Evolutionary conservation across 2,797 vertebrate genomes (phyloP).

Genomic region (Tokudaia muenninki): DNA sequence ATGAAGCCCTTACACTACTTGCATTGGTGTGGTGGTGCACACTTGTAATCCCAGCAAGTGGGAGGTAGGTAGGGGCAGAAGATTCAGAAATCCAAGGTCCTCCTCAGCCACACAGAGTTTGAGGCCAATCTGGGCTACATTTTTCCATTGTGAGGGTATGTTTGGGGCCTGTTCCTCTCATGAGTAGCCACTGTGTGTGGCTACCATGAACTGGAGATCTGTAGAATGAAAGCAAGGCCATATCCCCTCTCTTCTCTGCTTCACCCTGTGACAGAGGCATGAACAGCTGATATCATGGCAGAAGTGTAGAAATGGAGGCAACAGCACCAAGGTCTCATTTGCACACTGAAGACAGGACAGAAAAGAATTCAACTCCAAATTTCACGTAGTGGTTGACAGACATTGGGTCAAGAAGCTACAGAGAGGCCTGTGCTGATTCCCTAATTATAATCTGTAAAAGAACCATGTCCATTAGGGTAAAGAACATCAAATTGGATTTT

Average conservation of each 20-base stretch:
- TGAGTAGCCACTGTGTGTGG: no score
- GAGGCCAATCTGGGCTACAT: neutral
- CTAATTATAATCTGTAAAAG: slow-evolving; percentile 16
- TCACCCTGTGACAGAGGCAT: neutral
- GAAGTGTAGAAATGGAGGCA: neutral
- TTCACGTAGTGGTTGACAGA: neutral
- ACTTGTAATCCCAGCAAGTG: neutral
- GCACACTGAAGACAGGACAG: neutral
- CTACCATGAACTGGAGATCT: rapidly evolving
- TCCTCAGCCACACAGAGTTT: neutral
- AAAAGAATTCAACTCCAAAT: neutral
- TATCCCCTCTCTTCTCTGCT: neutral
- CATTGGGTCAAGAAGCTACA: neutral
- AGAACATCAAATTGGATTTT: slow-evolving; percentile 42
- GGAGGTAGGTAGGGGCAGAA: neutral
- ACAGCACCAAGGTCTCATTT: neutral
- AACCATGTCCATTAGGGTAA: slow-evolving; percentile 2
- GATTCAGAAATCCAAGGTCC: neutral
- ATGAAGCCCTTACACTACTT: neutral
- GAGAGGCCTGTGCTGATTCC: neutral
- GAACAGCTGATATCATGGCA: neutral
- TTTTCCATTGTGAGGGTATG: neutral
- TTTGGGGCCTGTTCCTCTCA: neutral
- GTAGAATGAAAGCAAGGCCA: neutral
- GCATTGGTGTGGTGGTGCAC: neutral